These are phyloP conservation scores for Thymallus thymallus DNA, from an alignment of 2,113 vertebrate genomes.

Conservation along the genomic window DNA sequence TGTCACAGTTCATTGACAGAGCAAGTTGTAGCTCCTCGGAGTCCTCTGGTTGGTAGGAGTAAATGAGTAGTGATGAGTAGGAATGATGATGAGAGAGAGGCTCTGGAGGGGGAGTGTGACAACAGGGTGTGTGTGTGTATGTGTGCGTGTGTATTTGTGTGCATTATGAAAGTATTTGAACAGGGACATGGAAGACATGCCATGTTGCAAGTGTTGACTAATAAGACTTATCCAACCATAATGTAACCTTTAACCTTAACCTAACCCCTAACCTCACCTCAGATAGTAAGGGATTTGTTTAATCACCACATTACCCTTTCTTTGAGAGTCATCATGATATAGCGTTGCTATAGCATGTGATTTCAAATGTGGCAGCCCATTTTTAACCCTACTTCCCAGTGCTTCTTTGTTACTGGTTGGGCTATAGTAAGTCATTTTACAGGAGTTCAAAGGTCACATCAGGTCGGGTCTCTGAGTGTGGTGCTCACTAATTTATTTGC, in stretches of 20 bases:
- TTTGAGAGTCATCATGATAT: neutral
- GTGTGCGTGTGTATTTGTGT: too few relatives aligned
- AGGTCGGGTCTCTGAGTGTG: too few relatives aligned
- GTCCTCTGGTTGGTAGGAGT: constrained; percentile 45
- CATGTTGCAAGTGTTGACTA: too few relatives aligned
- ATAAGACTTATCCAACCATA: too few relatives aligned
- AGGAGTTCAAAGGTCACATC: too few relatives aligned
- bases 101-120: constrained; percentile 4
- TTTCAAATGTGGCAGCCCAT: neutral
- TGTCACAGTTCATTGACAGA: constrained; percentile 70
- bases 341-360: neutral
- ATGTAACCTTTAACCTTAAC: too few relatives aligned
- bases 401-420: neutral
- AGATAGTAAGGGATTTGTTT: too few relatives aligned
- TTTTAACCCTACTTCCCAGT: neutral
- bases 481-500: too few relatives aligned
- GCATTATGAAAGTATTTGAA: too few relatives aligned
- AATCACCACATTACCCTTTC: neutral
- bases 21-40: constrained; percentile 51
- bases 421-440: neutral
- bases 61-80: constrained; percentile 17
- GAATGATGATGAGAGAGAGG: constrained; percentile 11
- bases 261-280: too few relatives aligned
- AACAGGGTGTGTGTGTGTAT: neutral
- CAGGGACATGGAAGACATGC: too few relatives aligned